Evolutionary conservation across 2,888 invertebrate species (phyloP).

Genomic region (Drosophila kanekoi): DNA sequence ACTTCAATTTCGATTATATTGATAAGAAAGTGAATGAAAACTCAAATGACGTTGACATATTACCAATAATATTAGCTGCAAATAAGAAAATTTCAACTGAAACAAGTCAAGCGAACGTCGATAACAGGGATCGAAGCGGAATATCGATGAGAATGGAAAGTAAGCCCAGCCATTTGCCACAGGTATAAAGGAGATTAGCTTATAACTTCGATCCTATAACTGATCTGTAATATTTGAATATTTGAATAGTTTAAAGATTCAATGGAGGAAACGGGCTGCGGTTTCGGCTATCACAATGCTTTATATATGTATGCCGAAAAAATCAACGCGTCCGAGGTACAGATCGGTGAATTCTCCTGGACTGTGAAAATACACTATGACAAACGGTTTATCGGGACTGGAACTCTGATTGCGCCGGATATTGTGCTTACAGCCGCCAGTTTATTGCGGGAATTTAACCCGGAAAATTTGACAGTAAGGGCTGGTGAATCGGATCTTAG

Average conservation of each 20-base stretch:
- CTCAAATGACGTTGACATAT: no score
- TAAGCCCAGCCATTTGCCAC: not conserved
- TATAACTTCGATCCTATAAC: not conserved
- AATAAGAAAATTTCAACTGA: not conserved
- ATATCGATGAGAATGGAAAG: no score
- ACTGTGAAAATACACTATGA: conserved; percentile 9
- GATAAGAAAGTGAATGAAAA: no score
- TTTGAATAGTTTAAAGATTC: not conserved
- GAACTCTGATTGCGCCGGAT: conserved; percentile 34
- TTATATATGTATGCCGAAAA: no score
- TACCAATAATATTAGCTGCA: no score
- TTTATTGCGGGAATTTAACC: not conserved
- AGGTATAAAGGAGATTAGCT: not conserved
- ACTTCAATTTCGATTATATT: not conserved
- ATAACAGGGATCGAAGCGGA: no score
- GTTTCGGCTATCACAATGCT: not conserved
- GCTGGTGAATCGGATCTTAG: conserved; percentile 44
- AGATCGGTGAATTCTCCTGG: conserved; percentile 37
- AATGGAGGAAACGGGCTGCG: conserved; percentile 12
- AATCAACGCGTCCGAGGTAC: not conserved
- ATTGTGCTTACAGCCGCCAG: conserved; percentile 31
- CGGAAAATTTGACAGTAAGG: not conserved
- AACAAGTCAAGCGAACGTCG: not conserved
- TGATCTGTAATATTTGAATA: not conserved
- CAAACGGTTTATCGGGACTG: not conserved